phyloP scores from a whole-genome alignment of 2,888 invertebrate genomes.

The Rutpela maculata region DNA sequence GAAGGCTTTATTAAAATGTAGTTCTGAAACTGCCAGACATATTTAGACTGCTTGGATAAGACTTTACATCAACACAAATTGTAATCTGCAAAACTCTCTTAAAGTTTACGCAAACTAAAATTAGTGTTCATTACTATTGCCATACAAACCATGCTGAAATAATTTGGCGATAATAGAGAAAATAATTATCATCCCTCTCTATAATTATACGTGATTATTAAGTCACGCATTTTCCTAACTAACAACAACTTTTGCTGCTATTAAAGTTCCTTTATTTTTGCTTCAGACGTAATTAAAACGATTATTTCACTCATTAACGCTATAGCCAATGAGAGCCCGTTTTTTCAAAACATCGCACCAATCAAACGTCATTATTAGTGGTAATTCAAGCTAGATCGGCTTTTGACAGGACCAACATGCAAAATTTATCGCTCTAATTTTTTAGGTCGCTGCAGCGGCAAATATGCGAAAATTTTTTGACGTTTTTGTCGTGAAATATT shows the following conservation, averaged over 20 bases:
- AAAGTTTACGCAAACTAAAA: slow-evolving; percentile 18
- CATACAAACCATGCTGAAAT: slow-evolving; percentile 1
- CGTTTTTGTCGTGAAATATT: no score
- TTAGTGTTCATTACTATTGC: slow-evolving; percentile 23
- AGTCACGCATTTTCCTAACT: not conserved
- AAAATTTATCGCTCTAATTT: no score
- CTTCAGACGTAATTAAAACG: no score
- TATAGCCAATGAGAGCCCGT: no score
- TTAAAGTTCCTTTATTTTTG: no score
- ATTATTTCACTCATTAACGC: no score
- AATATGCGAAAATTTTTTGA: no score
- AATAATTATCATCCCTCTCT: not conserved
- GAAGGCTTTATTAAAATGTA: not conserved
- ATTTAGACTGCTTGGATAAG: slow-evolving; percentile 2
- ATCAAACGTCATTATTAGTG: no score
- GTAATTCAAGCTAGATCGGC: no score
- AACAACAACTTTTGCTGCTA: not conserved
- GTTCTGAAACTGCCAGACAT: not conserved
- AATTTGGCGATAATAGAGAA: slow-evolving; percentile 10
- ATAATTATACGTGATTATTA: not conserved
- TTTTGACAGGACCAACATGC: no score
- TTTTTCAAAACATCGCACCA: no score
- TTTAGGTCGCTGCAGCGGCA: no score
- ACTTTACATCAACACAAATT: slow-evolving; percentile 5
- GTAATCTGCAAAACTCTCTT: slow-evolving; percentile 3